These are phyloP conservation scores for Caloenas nicobarica DNA, from an alignment of 2,113 vertebrate species.

Conservation along the genomic window DNA sequence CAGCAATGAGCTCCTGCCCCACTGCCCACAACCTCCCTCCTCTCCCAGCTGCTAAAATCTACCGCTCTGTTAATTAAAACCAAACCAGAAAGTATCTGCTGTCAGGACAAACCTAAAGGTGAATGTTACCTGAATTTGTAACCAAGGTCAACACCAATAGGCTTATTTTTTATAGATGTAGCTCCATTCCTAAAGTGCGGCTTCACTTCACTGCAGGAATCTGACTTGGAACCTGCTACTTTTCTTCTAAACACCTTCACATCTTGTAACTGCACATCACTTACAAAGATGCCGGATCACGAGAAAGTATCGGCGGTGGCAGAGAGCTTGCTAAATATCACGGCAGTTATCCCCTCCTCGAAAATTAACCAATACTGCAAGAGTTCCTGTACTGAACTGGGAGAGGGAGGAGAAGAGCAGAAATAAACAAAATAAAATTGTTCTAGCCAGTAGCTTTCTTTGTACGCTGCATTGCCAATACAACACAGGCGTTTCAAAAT, in stretches of 20 bases:
- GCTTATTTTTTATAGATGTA: not conserved
- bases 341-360: not conserved
- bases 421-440: not conserved
- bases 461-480: not conserved
- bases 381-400: not conserved
- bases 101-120: not conserved
- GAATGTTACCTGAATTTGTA: not conserved
- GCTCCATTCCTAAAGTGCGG: not conserved
- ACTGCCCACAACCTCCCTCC: not conserved
- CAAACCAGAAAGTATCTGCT: not conserved
- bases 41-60: accelerated
- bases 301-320: not conserved
- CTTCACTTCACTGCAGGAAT: not conserved
- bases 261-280: not conserved
- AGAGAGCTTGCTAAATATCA: not conserved
- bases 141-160: not conserved
- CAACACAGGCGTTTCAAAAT: not conserved
- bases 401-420: constrained; percentile 10
- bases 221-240: not conserved
- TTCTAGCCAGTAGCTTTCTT: not conserved
- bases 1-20: accelerated
- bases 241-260: not conserved
- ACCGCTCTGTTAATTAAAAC: accelerated
- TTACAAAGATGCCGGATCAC: not conserved
- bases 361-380: not conserved